Conservation (phyloP, 2,113 vertebrate species). For the Anseranas semipalmata region DNA sequence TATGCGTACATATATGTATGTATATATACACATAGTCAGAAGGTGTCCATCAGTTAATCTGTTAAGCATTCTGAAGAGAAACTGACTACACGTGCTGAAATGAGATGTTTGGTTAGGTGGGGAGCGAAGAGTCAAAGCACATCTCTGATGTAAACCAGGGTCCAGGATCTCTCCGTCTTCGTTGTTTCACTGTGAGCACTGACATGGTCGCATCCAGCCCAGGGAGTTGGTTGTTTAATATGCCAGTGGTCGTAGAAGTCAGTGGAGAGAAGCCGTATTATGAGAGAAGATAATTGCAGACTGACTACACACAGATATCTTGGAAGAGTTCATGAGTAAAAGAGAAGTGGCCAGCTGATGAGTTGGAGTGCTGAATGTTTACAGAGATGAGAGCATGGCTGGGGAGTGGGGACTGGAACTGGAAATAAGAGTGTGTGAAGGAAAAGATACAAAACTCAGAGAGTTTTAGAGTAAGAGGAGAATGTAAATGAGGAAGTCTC, state of each 20-base stretch:
- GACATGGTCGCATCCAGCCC: background rate
- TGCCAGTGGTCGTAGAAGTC: background rate
- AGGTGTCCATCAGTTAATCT: background rate
- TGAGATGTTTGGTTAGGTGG: background rate
- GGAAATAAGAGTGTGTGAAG: background rate
- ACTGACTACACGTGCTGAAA: background rate
- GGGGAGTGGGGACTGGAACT: background rate
- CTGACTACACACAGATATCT: background rate
- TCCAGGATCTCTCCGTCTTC: background rate
- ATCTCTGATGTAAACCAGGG: background rate
- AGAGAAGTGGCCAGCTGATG: background rate
- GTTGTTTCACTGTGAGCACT: background rate
- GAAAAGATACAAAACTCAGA: background rate
- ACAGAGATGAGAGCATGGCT: background rate
- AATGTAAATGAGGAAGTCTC: background rate
- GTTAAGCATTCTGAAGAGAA: background rate
- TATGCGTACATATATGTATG: fast-evolving
- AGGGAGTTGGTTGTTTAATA: background rate
- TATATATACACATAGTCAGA: background rate
- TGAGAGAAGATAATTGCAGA: background rate
- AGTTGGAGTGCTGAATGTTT: background rate
- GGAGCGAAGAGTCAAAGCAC: background rate
- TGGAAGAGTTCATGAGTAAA: background rate
- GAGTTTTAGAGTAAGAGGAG: background rate
- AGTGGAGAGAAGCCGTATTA: background rate